A percentile compares a stretch with the other conserved stretches of the same genome.
These are phyloP conservation scores for Rallus crepitans DNA, from an alignment of 2,797 vertebrate species.

Conservation along the genomic window DNA sequence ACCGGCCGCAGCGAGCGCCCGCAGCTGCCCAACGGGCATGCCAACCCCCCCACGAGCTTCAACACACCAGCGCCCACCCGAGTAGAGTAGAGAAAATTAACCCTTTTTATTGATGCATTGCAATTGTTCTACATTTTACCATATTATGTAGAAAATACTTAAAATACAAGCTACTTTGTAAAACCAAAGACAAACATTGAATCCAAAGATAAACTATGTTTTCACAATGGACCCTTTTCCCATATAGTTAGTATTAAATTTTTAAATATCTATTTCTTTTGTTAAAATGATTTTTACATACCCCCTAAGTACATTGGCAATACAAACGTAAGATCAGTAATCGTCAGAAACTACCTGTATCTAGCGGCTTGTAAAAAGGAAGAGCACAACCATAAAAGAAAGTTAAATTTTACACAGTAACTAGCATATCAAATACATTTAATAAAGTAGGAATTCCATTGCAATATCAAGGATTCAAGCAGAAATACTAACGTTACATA, in stretches of 20 bases:
- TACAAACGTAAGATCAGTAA: constrained; percentile 88
- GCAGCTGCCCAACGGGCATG: no score
- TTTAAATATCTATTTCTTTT: constrained; percentile 89
- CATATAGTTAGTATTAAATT: constrained; percentile 89
- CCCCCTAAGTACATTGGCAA: constrained; percentile 87
- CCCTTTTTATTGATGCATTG: constrained; percentile 89
- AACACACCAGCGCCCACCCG: constrained; percentile 47
- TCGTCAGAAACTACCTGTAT: constrained; percentile 85
- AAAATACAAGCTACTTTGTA: constrained; percentile 92
- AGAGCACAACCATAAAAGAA: constrained; percentile 83
- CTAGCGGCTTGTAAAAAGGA: constrained; percentile 84
- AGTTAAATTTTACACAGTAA: constrained; percentile 84
- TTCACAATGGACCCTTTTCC: constrained; percentile 89
- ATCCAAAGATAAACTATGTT: constrained; percentile 90
- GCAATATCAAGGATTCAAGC: constrained; percentile 86
- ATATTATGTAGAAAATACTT: constrained; percentile 91
- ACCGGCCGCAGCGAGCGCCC: no score
- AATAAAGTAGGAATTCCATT: constrained; percentile 85
- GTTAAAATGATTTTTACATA: constrained; percentile 90
- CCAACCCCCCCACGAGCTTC: no score
- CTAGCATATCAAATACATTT: constrained; percentile 88
- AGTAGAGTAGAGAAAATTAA: constrained; percentile 86
- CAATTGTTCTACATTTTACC: constrained; percentile 88
- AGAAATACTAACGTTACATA: constrained; percentile 87
- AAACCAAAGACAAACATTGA: constrained; percentile 91